phyloP scores from a whole-genome alignment of 2,797 vertebrate species.

The Anguilla megastoma region DNA sequence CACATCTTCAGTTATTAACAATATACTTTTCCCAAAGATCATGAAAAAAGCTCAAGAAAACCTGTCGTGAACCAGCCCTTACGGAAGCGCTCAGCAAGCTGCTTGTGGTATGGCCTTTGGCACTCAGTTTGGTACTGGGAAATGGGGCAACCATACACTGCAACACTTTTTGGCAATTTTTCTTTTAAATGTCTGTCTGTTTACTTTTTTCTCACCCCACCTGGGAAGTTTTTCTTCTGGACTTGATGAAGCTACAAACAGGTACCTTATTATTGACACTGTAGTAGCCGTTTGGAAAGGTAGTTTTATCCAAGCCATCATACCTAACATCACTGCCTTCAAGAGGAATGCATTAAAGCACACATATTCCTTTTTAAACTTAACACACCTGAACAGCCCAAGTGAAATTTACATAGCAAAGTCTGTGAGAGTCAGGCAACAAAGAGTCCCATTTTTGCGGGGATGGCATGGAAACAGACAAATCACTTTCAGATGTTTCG shows the following conservation, averaged over 20 bases:
- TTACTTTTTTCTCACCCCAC: conserved; percentile 1
- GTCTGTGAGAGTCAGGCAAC: not conserved
- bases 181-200: not conserved
- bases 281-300: not conserved
- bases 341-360: not conserved
- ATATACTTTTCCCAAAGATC: not conserved
- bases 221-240: not conserved
- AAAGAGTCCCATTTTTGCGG: not conserved
- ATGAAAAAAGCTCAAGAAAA: not conserved
- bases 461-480: not conserved
- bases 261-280: not conserved
- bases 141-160: not conserved
- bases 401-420: not conserved
- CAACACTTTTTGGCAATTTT: not conserved
- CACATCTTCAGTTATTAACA: not conserved
- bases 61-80: not conserved
- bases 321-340: not conserved
- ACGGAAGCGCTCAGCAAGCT: not conserved
- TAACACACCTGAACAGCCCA: not conserved
- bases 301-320: not conserved
- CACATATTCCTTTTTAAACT: not conserved
- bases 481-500: not conserved
- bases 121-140: not conserved
- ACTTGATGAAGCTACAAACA: not conserved
- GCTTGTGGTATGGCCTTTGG: not conserved